Base-by-base conservation (phyloP, 2,797 vertebrate genomes). In the Balearica regulorum region DNA sequence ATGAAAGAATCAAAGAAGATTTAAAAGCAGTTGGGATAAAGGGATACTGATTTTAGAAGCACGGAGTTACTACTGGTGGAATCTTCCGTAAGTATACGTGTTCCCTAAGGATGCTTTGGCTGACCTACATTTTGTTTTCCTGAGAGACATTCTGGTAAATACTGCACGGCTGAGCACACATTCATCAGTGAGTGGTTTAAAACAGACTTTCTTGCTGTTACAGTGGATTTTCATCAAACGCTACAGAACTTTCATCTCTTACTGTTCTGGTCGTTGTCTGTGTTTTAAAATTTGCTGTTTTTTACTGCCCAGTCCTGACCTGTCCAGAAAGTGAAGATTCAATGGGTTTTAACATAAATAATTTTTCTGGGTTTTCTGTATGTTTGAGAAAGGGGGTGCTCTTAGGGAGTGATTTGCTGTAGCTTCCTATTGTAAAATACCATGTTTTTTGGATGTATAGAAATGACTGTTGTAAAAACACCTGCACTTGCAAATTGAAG, bases 11-110 rank as follows among this genome's bases (percentile, higher is more conserved):
- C 35, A 41, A 87, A 90, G 83, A 49, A 75, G 51, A 69, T 29
- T 76, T 89, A 73, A 86, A 85, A 83, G 53, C 80, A 46, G 7
- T 41, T 62, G 43, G 21, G 65, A 62, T 94, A 91, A 84, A 54
- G 53, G 57, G 31, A 35, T 76, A n/a, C 35, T 82, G 58, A 16
- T 37, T 44, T 35, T 39, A 72, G 43, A 80, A 62, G 39, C 9
- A 1, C 73, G 54, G 66, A 79, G 53, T 77, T 87, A 29, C 55
- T 61, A 22, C 39, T 87, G 62, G 53, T 79, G 61, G 49, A 44
- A 44, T 69, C n/a, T 35, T 3, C 58, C 64, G 39, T 57, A 83
- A 49, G 31, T 64, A 48, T 49, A 2, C 13, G 1, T 12, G 8
- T 55, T 77, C 68, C 57, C 43, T 26, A 70, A 73, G 60, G 44